Evolutionary conservation across 2,888 invertebrate species (phyloP), one percentile per base, ranked within the genome.

Genomic region (Tromatobia lineatoria): DNA sequence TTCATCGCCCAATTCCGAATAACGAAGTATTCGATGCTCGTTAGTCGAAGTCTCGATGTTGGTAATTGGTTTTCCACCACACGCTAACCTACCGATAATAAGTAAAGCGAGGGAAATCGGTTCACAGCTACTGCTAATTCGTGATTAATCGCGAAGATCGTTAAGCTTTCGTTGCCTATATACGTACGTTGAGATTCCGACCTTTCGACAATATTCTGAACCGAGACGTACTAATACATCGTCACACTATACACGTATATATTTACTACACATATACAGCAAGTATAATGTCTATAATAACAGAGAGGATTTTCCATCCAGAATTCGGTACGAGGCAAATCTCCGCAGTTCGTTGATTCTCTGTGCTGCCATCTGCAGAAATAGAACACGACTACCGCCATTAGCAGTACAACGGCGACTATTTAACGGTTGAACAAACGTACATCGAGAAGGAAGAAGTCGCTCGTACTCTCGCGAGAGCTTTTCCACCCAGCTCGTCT

Each of bases 401-500:
- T 67, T 18, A 20, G 69, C 77, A 50, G 66, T 79, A 45, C 57
- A 42, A 78, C 66, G 82, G 59, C 80, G 78, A 80, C 79, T 74
- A 84, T 84, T 86, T 80, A 80, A 77, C 59, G 57, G 73, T 69
- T 61, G 67, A 81, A 74, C 69, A 78, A 78, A 84, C 77, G 80
- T 50, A 42, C 67, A 74, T 83, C 52, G 54, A 76, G 76, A 64
- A 47, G 69, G 61, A 50, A 47, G 42, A 74, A 70, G 57, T 67
- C 34, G 47, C 23, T 8, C 8, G 47, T 18, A 15, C 47, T 47
- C 64, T 34, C 45, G 52, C 25, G 64, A 66, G 13, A 66, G 71
- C 38, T 59, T 52, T 50, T 67, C 29, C 54, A 42, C 66, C 52
- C 78, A 88, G 87, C n/a, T 87, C 88, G 82, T 86, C 88, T 91